Conservation (phyloP, 2,113 vertebrate genomes). For the Rhynchomys soricoides region DNA sequence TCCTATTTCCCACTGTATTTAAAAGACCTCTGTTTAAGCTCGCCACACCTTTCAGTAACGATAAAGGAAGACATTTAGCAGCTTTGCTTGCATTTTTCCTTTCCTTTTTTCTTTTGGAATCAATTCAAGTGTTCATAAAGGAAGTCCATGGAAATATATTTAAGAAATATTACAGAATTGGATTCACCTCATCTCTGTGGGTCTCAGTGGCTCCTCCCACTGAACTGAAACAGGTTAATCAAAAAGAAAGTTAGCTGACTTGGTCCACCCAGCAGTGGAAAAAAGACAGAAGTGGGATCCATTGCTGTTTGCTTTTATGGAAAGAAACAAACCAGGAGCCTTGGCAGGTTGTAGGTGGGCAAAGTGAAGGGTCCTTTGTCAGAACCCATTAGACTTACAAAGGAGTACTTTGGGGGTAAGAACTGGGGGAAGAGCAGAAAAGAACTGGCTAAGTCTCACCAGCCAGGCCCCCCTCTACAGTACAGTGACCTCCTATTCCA, state of each 20-base stretch:
- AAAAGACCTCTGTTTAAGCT: conserved; percentile 81
- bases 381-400: neutral
- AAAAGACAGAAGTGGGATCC: conserved; percentile 61
- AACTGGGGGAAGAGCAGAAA: neutral
- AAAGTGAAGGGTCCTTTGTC: neutral
- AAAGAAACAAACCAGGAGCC: conserved; percentile 11
- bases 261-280: conserved; percentile 79
- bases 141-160: conserved; percentile 78
- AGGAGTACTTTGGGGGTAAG: neutral
- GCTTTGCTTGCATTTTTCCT: conserved; percentile 72
- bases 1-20: conserved; percentile 83
- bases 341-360: neutral
- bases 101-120: conserved; percentile 67
- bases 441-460: neutral
- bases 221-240: conserved; percentile 53
- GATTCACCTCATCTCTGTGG: neutral
- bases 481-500: neutral
- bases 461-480: neutral
- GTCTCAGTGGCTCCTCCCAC: conserved; percentile 20
- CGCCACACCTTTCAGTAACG: conserved; percentile 70
- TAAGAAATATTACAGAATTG: conserved; percentile 72
- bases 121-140: conserved; percentile 76
- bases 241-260: conserved; percentile 74
- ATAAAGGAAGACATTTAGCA: conserved; percentile 56
- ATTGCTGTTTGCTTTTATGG: neutral